These are phyloP conservation scores for Neodiprion fabricii DNA, from an alignment of 1,140 invertebrate species.

Conservation along the genomic window DNA sequence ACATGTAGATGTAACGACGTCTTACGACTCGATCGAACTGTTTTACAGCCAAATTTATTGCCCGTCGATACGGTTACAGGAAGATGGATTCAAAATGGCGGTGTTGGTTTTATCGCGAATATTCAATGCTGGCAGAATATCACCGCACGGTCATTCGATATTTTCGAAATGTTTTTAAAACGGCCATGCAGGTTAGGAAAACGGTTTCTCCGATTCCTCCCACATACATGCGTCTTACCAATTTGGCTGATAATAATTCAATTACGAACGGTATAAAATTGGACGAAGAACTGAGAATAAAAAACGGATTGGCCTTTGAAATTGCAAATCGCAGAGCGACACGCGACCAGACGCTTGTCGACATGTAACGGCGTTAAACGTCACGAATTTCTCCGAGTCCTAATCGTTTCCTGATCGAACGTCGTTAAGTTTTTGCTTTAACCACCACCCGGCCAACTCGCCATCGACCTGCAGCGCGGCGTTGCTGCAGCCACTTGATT, in stretches of 20 bases:
- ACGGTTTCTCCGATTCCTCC: too few species aligned
- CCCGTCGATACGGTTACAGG: too few species aligned
- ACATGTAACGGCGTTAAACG: background rate
- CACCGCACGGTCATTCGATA: too few species aligned
- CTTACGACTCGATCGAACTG: background rate
- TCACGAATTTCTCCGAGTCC: background rate
- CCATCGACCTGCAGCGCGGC: background rate
- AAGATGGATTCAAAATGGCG: too few species aligned
- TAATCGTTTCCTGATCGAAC: conserved; percentile 5
- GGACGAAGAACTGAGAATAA: too few species aligned
- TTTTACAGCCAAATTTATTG: background rate
- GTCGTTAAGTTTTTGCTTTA: background rate
- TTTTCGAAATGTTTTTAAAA: too few species aligned
- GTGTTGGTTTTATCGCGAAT: too few species aligned
- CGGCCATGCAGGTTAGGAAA: too few species aligned
- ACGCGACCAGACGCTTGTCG: background rate
- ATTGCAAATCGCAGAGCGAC: background rate
- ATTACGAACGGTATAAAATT: too few species aligned
- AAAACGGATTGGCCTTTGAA: background rate
- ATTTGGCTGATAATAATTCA: too few species aligned
- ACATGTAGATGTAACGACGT: background rate
- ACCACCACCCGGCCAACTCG: background rate
- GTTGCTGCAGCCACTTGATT: background rate
- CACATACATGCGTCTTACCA: too few species aligned
- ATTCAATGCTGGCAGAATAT: too few species aligned